Evolutionary conservation across 2,797 vertebrate species (phyloP).

Genomic region (Sebastes umbrosus): DNA sequence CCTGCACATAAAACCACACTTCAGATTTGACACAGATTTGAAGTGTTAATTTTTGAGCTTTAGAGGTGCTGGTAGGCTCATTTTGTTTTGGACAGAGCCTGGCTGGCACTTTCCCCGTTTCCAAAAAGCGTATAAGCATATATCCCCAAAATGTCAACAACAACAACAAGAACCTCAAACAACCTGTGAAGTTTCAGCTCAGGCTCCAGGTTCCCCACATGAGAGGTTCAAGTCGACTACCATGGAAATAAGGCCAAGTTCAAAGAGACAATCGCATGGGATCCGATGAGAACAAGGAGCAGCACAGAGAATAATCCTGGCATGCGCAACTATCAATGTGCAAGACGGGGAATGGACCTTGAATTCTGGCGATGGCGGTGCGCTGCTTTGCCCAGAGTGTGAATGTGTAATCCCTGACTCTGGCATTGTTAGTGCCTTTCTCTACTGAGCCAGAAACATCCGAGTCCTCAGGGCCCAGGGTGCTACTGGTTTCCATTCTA

Average conservation of each 20-base stretch:
- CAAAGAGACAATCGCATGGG: not conserved
- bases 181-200: not conserved
- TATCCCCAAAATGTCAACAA: not conserved
- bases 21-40: not conserved
- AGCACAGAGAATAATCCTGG: not conserved
- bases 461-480: constrained; percentile 3
- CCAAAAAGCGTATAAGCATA: not conserved
- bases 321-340: constrained; percentile 11
- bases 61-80: not conserved
- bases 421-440: constrained; percentile 29
- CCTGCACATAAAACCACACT: too few relatives aligned
- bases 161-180: not conserved
- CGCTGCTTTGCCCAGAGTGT: constrained; percentile 12
- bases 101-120: not conserved
- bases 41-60: not conserved
- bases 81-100: not conserved
- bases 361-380: constrained; percentile 4
- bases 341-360: constrained; percentile 9
- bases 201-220: not conserved
- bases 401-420: constrained; percentile 49
- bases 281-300: constrained; percentile 1
- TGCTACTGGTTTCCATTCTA: constrained; percentile 32
- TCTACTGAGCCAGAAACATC: constrained; percentile 29
- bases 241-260: constrained; percentile 13
- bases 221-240: not conserved